phyloP scores from a whole-genome alignment of 2,113 vertebrate species.

The Phyllostomus discolor region DNA sequence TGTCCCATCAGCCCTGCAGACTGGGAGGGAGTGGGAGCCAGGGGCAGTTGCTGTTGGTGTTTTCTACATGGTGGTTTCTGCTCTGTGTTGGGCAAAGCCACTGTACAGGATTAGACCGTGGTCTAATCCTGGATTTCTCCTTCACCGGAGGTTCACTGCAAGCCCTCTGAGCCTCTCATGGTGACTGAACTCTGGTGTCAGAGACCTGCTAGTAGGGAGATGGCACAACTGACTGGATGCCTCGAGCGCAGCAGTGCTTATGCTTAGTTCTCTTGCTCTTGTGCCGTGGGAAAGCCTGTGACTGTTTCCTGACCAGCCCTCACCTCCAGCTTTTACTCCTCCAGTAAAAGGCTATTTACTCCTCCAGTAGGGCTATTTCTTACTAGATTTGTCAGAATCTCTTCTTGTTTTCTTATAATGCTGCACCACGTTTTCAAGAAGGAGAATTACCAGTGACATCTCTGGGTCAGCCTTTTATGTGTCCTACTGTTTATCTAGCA shows the following conservation, averaged over 20 bases:
- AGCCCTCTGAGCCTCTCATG: background rate
- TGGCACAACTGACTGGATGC: fast-evolving
- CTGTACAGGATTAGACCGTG: background rate
- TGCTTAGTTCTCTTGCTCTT: background rate
- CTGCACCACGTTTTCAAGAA: background rate
- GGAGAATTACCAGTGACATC: background rate
- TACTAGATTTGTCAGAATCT: background rate
- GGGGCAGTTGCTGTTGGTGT: fast-evolving
- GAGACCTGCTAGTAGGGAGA: background rate
- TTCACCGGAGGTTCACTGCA: background rate
- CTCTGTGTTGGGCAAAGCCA: background rate
- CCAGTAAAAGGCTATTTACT: too few relatives aligned
- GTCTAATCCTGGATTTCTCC: background rate
- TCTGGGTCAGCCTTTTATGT: background rate
- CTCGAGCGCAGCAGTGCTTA: fast-evolving
- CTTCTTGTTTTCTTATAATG: background rate
- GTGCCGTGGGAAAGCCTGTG: fast-evolving
- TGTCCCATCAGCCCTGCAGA: too few relatives aligned
- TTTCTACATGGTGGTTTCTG: background rate
- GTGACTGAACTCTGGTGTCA: background rate
- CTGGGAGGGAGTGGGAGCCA: background rate
- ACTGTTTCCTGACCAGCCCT: background rate
- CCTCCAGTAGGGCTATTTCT: background rate
- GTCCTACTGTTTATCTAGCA: background rate
- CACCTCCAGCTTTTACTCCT: background rate